Percentiles rank a stretch among this genome's conserved stretches.
Evolutionary conservation across 2,113 vertebrate genomes (phyloP).

Genomic region (Dromas ardeola): DNA sequence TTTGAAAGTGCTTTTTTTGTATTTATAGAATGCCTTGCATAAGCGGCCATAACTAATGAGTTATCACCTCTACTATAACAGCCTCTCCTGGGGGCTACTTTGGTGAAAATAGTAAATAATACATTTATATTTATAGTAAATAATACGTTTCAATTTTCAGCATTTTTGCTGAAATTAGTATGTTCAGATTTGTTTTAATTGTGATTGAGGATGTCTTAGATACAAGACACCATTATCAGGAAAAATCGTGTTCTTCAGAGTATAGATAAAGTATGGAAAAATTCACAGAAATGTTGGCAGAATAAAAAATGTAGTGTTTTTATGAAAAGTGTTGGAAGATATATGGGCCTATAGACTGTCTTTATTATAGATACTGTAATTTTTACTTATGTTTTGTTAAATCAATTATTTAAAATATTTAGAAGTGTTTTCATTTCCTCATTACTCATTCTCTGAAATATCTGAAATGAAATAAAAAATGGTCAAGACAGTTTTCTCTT

Average conservation of each 20-base stretch:
- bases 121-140: background rate
- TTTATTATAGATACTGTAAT: background rate
- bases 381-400: background rate
- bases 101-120: background rate
- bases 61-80: background rate
- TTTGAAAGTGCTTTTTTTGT: background rate
- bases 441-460: background rate
- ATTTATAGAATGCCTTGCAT: background rate
- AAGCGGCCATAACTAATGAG: background rate
- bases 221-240: background rate
- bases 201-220: fast-evolving
- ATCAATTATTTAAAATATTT: background rate
- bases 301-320: background rate
- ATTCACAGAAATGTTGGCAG: background rate
- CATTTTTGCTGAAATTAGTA: background rate
- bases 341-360: background rate
- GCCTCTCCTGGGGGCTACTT: background rate
- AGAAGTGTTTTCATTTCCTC: background rate
- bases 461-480: background rate
- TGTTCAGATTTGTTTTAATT: background rate
- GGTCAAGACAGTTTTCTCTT: background rate
- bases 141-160: too few species aligned
- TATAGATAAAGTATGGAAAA: background rate
- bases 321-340: background rate
- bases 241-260: background rate